Base-by-base conservation (phyloP, 2,888 invertebrate species). In the Microchrysa polita region DNA sequence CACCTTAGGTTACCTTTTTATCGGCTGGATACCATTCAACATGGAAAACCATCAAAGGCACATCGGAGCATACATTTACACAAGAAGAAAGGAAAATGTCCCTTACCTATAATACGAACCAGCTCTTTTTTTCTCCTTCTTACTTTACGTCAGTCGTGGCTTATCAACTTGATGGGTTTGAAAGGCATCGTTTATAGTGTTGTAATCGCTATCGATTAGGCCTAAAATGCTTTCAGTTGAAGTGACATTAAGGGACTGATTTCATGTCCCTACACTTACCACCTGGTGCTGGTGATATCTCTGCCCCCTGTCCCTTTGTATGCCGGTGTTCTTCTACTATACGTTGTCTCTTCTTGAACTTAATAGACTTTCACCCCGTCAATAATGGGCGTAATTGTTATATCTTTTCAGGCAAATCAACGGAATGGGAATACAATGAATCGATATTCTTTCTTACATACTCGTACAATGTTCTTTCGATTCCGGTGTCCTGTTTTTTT, bases 371-470 rank as follows among this genome's bases (percentile, higher is more conserved):
- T 69, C 20, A 5, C 27, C 55, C 69, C 69, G 69, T 69, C 69
- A 57, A 69, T 69, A 69, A 69, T 69, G 69, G n/a, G 57, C 40
- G 69, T 69, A 69, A 69, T 69, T 69, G 69, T 69, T 69, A 69
- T 69, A 69, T 69, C 69, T 69, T 34, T 40, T 57, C 40, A 55
- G 16, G 55, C 55, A 55, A 69, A 69, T 69, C 69, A 69, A 69
- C 40, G 55, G 69, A 55, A 69, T 55, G 69, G 27, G 65, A 65
- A 65, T 44, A 65, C 65, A 65, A 65, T 65, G 65, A 65, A 65
- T 34, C 65, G 44, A 65, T n/a, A n/a, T 44, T 61, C 61, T 16
- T 40, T 61, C 40, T 59, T 22, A n/a, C n/a, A n/a, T n/a, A n/a
- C n/a, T n/a, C n/a, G n/a, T n/a, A n/a, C n/a, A n/a, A n/a, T n/a